A percentile compares a stretch with the other conserved stretches of the same genome.
phyloP scores from a whole-genome alignment of 2,797 vertebrate genomes.

The Paratrypauchen microcephalus region DNA sequence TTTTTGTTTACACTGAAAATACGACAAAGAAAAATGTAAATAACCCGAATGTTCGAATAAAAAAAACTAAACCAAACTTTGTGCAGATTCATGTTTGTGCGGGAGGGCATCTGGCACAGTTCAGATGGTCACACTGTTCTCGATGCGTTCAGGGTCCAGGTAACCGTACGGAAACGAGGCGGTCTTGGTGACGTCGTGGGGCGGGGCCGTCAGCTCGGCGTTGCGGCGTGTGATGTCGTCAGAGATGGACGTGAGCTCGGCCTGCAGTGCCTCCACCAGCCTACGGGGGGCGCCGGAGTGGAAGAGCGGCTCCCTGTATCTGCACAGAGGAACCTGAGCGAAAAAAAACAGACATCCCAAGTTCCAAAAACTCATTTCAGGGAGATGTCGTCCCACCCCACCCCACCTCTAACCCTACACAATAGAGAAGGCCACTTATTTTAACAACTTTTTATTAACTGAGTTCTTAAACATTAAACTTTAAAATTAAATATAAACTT shows the following conservation, averaged over 20 bases:
- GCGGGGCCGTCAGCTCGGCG: constrained; percentile 16
- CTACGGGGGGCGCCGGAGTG: constrained; percentile 54
- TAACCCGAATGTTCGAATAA: constrained; percentile 3
- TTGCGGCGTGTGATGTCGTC: constrained; percentile 74
- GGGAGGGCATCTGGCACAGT: neutral
- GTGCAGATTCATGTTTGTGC: too few relatives aligned
- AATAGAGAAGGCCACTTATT: too few relatives aligned
- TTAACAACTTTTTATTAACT: too few relatives aligned
- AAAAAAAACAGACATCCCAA: too few relatives aligned
- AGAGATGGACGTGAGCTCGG: constrained; percentile 65
- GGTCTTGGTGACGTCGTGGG: neutral
- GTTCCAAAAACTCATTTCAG: too few relatives aligned
- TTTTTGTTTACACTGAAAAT: neutral
- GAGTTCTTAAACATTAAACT: too few relatives aligned
- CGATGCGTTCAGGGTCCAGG: constrained; percentile 69
- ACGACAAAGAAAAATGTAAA: neutral
- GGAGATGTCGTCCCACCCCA: too few relatives aligned
- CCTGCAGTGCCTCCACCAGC: constrained; percentile 72
- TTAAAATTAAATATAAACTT: too few relatives aligned
- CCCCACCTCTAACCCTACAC: too few relatives aligned
- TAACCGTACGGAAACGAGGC: constrained; percentile 74
- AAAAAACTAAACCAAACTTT: neutral
- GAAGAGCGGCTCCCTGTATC: constrained; percentile 78
- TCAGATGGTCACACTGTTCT: constrained; percentile 83
- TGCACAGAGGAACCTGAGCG: constrained; percentile 78